Conservation (phyloP, 2,113 vertebrate genomes). For the Thalassarche chlororhynchos region DNA sequence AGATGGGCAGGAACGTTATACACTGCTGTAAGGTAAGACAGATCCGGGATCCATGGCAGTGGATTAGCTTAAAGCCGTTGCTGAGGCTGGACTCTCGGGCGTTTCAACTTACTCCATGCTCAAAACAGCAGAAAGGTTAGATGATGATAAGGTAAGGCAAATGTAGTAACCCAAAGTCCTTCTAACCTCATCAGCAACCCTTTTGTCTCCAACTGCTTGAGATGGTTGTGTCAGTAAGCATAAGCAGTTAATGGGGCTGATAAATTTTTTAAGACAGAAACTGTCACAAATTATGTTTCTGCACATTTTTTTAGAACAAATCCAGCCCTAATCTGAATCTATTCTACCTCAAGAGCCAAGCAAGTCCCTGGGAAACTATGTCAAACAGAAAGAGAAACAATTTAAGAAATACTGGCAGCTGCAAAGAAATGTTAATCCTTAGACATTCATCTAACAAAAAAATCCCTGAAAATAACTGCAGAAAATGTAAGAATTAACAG, state of each 20-base stretch:
- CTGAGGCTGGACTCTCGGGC: neutral
- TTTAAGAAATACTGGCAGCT: neutral
- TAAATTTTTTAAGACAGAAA: conserved; percentile 58
- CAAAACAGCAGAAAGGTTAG: neutral
- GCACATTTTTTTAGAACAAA: conserved; percentile 33
- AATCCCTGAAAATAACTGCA: neutral
- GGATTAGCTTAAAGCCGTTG: neutral
- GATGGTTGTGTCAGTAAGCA: conserved; percentile 31
- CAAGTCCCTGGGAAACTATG: neutral
- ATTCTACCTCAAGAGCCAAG: conserved; percentile 26
- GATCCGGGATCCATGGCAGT: neutral
- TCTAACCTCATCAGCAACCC: neutral
- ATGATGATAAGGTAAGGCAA: neutral
- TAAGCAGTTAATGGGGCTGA: conserved; percentile 34
- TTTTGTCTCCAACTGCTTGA: neutral
- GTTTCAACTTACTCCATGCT: neutral
- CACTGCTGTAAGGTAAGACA: neutral
- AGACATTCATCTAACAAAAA: neutral
- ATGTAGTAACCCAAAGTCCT: neutral
- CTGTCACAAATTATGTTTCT: conserved; percentile 58
- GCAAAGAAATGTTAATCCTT: neutral
- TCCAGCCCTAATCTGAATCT: conserved; percentile 20
- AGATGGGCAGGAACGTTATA: neutral
- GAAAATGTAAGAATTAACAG: neutral
- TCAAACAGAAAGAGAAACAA: neutral